Percentiles rank a stretch among this genome's conserved stretches.
phyloP scores from a whole-genome alignment of 2,888 invertebrate species.

The Lydus trimaculatus region DNA sequence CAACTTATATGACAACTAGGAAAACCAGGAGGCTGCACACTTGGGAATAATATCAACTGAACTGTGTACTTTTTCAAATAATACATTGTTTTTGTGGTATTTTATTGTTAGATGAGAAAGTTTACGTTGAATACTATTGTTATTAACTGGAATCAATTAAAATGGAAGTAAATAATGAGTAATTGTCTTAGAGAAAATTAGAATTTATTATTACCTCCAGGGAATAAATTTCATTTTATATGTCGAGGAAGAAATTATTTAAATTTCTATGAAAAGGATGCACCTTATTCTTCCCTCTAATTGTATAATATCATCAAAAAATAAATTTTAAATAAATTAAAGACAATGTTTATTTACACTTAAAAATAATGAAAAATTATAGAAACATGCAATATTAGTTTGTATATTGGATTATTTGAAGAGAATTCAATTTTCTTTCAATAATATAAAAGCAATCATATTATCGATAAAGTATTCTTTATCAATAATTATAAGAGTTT shows the following conservation, averaged over 20 bases:
- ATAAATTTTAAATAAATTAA: conserved; percentile 1
- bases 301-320: conserved; percentile 6
- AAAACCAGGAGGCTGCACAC: conserved; percentile 34
- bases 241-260: conserved; percentile 10
- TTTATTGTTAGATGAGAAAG: neutral
- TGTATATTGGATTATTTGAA: neutral
- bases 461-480: neutral
- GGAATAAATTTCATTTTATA: neutral
- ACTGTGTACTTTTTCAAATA: conserved; percentile 13
- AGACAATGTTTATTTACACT: conserved; percentile 1
- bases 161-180: neutral
- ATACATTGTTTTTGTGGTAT: neutral
- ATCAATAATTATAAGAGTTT: neutral
- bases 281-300: conserved; percentile 6
- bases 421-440: neutral
- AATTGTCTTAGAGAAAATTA: neutral
- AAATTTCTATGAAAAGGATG: conserved; percentile 1
- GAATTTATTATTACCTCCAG: neutral
- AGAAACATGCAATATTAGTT: neutral
- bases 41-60: conserved; percentile 31
- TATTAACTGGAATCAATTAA: neutral
- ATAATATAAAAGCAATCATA: neutral
- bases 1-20: conserved; percentile 31
- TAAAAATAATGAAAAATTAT: conserved; percentile 3
- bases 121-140: neutral